These are phyloP conservation scores for Phaethon lepturus DNA, from an alignment of 2,113 vertebrate species.

Conservation along the genomic window DNA sequence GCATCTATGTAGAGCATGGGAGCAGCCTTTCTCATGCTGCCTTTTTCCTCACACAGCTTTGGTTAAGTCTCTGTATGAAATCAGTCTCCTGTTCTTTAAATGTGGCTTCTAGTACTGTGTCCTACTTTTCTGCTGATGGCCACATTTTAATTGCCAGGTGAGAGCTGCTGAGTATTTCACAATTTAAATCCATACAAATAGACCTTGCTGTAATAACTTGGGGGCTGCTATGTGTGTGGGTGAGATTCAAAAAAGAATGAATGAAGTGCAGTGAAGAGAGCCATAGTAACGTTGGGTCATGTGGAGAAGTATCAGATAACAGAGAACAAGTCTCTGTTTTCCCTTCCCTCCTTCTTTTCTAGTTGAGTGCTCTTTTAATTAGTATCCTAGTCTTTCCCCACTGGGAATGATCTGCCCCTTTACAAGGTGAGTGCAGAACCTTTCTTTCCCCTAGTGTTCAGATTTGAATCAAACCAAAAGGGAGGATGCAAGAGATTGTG, in stretches of 20 bases:
- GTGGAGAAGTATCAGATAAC: not conserved
- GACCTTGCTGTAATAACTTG: not conserved
- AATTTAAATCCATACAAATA: not conserved
- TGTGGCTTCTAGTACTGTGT: not conserved
- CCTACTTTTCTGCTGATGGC: not conserved
- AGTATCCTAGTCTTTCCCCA: not conserved
- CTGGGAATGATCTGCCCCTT: not conserved
- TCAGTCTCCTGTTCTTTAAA: not conserved
- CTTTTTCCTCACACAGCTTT: not conserved
- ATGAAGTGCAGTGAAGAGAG: not conserved
- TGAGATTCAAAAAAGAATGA: not conserved
- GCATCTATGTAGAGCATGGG: not conserved
- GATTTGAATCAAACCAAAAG: not conserved
- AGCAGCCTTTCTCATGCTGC: not conserved
- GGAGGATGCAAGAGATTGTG: not conserved
- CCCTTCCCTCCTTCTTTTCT: not conserved
- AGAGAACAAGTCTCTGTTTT: not conserved
- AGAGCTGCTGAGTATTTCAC: not conserved
- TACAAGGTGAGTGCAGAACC: not conserved
- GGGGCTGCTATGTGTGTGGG: not conserved
- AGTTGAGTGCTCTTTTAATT: not conserved
- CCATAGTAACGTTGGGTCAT: not conserved
- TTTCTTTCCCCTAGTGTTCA: not conserved
- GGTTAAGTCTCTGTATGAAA: not conserved
- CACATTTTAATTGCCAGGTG: not conserved